phyloP scores from a whole-genome alignment of 2,797 vertebrate genomes.

The Odontamblyopus rebecca region DNA sequence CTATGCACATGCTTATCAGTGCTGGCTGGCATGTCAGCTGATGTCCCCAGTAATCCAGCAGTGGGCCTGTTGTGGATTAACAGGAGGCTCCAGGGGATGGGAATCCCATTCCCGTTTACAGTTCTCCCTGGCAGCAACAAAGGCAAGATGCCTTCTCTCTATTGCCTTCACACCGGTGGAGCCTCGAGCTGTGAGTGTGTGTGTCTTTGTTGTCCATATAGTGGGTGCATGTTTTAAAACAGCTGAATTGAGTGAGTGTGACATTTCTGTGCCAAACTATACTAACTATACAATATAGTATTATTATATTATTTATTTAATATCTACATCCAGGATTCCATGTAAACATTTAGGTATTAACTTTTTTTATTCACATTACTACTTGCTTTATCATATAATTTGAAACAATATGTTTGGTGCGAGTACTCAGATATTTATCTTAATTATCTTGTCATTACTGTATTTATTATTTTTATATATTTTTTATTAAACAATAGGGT shows the following conservation, averaged over 20 bases:
- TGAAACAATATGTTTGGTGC: background rate
- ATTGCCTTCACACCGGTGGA: constrained; percentile 71
- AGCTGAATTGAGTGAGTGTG: constrained; percentile 21
- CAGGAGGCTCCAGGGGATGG: constrained; percentile 78
- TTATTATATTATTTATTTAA: background rate
- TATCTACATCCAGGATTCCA: background rate
- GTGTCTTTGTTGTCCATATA: constrained; percentile 21
- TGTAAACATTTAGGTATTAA: too few relatives aligned
- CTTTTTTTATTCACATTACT: background rate
- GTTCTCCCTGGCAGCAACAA: constrained; percentile 78
- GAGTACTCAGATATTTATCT: background rate
- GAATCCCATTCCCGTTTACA: constrained; percentile 81
- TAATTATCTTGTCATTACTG: background rate
- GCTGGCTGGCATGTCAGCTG: constrained; percentile 78
- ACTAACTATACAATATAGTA: constrained; percentile 20
- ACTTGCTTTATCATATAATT: background rate
- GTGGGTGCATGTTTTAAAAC: constrained; percentile 30
- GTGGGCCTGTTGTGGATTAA: constrained; percentile 81
- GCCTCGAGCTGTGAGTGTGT: constrained; percentile 64
- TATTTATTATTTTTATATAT: background rate
- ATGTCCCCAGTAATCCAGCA: constrained; percentile 80
- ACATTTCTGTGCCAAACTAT: constrained; percentile 23
- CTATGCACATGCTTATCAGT: constrained; percentile 45
- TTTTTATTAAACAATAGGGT: background rate
- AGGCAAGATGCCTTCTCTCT: constrained; percentile 72